Evolutionary conservation across 2,113 vertebrate species (phyloP).

Genomic region (Taxidea taxus): DNA sequence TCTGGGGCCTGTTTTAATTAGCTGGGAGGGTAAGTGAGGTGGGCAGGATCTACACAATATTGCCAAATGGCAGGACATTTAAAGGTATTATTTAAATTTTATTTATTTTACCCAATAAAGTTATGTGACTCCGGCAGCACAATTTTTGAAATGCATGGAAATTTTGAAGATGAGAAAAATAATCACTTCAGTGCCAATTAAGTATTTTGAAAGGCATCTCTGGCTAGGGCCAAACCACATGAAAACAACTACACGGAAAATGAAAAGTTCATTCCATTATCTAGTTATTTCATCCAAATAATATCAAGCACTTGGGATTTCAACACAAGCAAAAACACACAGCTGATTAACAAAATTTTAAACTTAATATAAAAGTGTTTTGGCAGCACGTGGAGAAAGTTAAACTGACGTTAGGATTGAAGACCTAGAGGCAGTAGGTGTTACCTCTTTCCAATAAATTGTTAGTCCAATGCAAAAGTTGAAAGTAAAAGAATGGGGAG

Average conservation of each 20-base stretch:
- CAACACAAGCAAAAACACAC: not conserved
- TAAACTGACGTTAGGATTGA: not conserved
- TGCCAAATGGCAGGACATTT: not conserved
- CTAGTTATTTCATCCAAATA: conserved; percentile 45
- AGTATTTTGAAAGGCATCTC: conserved; percentile 47
- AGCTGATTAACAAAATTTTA: conserved; percentile 37
- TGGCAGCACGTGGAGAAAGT: not conserved
- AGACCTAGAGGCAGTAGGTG: not conserved
- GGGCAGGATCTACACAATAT: not conserved
- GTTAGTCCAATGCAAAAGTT: not conserved
- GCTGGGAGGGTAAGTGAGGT: not conserved
- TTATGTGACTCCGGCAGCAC: not conserved
- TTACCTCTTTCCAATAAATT: not conserved
- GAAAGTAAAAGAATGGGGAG: not conserved
- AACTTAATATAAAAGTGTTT: conserved; percentile 10
- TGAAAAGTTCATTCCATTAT: conserved; percentile 26
- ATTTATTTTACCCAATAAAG: not conserved
- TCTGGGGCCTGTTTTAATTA: not conserved
- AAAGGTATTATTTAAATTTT: conserved; percentile 34
- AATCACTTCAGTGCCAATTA: conserved; percentile 43
- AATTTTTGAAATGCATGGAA: conserved; percentile 52
- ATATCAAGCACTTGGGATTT: conserved; percentile 41
- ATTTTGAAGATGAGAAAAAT: conserved; percentile 54
- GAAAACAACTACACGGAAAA: conserved; percentile 54
- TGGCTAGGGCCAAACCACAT: conserved; percentile 52